Evolutionary conservation across 2,888 invertebrate genomes (phyloP).

Genomic region (Coremacera marginata): DNA sequence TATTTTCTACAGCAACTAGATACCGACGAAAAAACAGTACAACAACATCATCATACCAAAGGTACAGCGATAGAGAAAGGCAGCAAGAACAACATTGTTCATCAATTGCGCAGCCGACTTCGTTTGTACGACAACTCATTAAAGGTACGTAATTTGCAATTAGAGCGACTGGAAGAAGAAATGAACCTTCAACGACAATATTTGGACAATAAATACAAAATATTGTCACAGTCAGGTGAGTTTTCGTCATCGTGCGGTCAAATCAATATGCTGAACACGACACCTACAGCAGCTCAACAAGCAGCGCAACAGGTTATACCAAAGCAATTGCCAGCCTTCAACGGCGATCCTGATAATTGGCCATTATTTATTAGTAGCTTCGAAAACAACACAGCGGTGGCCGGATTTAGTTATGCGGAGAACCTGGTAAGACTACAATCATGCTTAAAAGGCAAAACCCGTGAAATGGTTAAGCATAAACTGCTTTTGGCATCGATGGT

Average conservation of each 20-base stretch:
- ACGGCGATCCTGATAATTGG: slow-evolving; percentile 40
- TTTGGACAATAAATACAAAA: background rate
- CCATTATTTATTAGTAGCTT: background rate
- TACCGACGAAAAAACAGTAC: background rate
- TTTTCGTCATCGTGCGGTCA: background rate
- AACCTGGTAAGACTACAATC: slow-evolving; percentile 26
- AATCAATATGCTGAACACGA: background rate
- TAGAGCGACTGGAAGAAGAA: background rate
- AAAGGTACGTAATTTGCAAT: background rate
- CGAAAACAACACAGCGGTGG: no score
- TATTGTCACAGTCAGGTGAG: background rate
- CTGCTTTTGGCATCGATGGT: no score
- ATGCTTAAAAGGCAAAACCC: background rate
- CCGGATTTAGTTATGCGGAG: no score
- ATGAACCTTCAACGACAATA: background rate
- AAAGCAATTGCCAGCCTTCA: slow-evolving; percentile 35
- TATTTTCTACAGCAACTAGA: background rate
- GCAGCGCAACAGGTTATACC: slow-evolving; percentile 31
- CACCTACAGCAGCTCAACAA: slow-evolving; percentile 30
- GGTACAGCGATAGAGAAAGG: background rate
- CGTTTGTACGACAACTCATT: background rate
- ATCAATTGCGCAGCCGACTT: background rate
- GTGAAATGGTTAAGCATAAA: no score
- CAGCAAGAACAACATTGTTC: background rate
- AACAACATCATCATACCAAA: background rate